These are phyloP conservation scores for Dendrolimus houi DNA, from an alignment of 2,888 invertebrate genomes.

Conservation along the genomic window DNA sequence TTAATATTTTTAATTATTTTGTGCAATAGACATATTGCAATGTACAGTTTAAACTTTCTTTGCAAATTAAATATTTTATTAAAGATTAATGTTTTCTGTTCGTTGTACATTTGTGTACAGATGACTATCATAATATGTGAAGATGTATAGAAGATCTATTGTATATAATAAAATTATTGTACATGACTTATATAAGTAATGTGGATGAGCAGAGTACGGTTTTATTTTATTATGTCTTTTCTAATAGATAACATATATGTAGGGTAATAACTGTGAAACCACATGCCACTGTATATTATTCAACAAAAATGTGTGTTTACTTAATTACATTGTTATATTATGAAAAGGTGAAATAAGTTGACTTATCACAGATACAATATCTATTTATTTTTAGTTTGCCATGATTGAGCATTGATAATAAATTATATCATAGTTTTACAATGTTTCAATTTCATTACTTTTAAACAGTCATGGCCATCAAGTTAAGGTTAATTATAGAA, in stretches of 20 bases:
- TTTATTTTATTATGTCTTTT: conserved; percentile 1
- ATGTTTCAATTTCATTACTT: neutral
- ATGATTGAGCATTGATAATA: conserved; percentile 6
- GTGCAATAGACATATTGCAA: conserved; percentile 72
- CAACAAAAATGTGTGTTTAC: no score
- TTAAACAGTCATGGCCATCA: conserved; percentile 52
- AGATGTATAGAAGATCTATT: conserved; percentile 54
- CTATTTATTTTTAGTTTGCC: neutral
- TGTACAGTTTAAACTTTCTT: conserved; percentile 60
- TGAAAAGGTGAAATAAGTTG: no score
- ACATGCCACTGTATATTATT: no score
- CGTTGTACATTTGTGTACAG: conserved; percentile 69
- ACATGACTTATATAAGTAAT: conserved; percentile 7
- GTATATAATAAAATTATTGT: conserved; percentile 42
- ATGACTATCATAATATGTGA: conserved; percentile 30
- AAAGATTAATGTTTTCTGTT: conserved; percentile 42
- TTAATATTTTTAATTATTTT: conserved; percentile 65
- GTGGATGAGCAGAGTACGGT: conserved; percentile 28
- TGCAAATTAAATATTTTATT: conserved; percentile 38
- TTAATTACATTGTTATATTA: no score
- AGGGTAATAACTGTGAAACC: neutral
- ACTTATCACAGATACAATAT: no score
- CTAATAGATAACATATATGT: neutral
- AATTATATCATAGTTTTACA: conserved; percentile 3
- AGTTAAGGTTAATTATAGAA: conserved; percentile 57